Evolutionary conservation across 2,797 vertebrate species (phyloP), one percentile per base, ranked within the genome.

Genomic region (Nyctalus aviator): DNA sequence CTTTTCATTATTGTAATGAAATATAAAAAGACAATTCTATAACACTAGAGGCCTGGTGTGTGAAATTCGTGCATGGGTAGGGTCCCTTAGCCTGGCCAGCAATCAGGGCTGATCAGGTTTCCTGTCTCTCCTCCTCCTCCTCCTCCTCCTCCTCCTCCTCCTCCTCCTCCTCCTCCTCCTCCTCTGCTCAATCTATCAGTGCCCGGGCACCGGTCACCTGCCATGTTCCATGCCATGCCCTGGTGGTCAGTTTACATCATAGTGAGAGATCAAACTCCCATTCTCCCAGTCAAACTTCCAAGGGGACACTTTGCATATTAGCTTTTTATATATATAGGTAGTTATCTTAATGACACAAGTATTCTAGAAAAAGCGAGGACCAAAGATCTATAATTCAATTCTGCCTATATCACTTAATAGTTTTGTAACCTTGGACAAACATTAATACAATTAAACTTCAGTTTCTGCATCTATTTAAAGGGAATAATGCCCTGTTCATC

Each of bases 1-100:
- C 30, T 62, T 76, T 87, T 79, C 78, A 68, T n/a, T 93, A 35
- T 88, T 85, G n/a, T n/a, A n/a, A n/a, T n/a, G n/a, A 90, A 88
- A 48, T 91, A 83, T 3, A 18, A 91, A 83, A 84, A 76, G 27
- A 64, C 46, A 73, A 92, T 66, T 69, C 72, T 73, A 50, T 0
- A 10, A n/a, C 21, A 84, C 27, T 62, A 62, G 27, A 62, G 6
- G 59, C 27, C 59, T 12, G 1, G 13, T 62, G 27, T 27, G 30
- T 0, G 6, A 62, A 62, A 62, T 30, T 14, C 13, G 1, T 62
- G 59, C 59, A 30, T 10, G 9, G 25, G 59, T 30, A 62, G 59
- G 59, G 59, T 30, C 12, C 59, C 27, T 62, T 14, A 5, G 59
- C 59, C 27, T 30, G 59, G 59, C 27, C 5, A 5, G 59, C 5